phyloP scores from a whole-genome alignment of 2,113 vertebrate species.

The Arvicanthis niloticus region DNA sequence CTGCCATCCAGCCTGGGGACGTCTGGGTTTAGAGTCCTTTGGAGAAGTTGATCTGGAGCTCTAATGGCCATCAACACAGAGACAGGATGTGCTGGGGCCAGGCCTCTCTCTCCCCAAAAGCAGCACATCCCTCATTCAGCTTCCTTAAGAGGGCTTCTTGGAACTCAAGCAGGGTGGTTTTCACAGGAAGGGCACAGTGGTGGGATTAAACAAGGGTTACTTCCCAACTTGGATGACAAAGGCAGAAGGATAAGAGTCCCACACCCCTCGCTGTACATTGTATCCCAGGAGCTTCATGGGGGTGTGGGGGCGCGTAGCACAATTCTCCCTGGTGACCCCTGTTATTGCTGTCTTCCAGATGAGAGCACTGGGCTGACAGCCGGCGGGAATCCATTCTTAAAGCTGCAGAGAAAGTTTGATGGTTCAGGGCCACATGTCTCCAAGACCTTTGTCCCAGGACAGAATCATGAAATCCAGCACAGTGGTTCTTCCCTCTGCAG shows the following conservation, averaged over 20 bases:
- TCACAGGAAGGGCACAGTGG: accelerated
- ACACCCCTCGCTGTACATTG: accelerated
- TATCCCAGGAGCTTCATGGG: neutral
- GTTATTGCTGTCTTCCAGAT: neutral
- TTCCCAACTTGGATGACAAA: neutral
- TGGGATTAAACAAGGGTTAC: too few relatives aligned
- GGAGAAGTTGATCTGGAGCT: neutral
- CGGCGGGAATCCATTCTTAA: neutral
- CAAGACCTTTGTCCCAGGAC: neutral
- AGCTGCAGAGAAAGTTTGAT: neutral
- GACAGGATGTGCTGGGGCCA: neutral
- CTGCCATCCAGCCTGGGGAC: neutral
- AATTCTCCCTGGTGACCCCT: neutral
- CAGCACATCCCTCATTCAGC: accelerated
- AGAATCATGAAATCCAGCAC: too few relatives aligned
- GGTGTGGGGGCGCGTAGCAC: too few relatives aligned
- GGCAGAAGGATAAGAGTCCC: neutral
- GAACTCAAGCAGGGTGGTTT: neutral
- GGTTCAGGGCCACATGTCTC: neutral
- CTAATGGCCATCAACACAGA: neutral
- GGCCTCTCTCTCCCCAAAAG: neutral
- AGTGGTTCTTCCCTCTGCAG: neutral
- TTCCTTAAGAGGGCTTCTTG: accelerated
- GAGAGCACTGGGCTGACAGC: neutral
- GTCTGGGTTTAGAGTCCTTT: neutral